Conservation (phyloP, 2,888 invertebrate species). For the Horisme vitalbata region DNA sequence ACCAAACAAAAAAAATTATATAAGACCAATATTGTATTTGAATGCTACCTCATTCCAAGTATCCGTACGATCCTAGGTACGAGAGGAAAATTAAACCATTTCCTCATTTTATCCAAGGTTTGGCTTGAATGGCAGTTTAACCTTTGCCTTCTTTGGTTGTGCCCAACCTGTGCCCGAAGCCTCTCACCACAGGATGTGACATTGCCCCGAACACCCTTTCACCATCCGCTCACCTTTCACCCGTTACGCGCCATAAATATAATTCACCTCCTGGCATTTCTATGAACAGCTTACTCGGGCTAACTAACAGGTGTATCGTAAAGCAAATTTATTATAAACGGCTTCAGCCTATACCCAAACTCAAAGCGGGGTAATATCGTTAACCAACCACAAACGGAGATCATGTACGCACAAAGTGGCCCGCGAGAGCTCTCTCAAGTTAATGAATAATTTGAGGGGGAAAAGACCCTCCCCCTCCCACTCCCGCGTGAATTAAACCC, state of each 20-base stretch:
- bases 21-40: too few relatives aligned
- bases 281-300: constrained; percentile 11
- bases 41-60: too few relatives aligned
- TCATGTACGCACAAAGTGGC: constrained; percentile 41
- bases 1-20: too few relatives aligned
- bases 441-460: constrained; percentile 50
- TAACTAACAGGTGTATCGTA: constrained; percentile 19
- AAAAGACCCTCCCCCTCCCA: constrained; percentile 18
- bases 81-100: too few relatives aligned
- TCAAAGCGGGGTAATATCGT: constrained; percentile 37
- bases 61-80: too few relatives aligned
- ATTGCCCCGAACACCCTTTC: constrained; percentile 14
- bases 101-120: not conserved
- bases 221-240: constrained; percentile 12
- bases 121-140: constrained; percentile 3
- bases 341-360: constrained; percentile 13
- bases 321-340: constrained; percentile 25
- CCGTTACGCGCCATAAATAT: constrained; percentile 15
- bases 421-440: constrained; percentile 39
- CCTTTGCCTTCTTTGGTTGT: constrained; percentile 2
- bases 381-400: constrained; percentile 42
- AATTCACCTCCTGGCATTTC: constrained; percentile 17
- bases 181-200: constrained; percentile 20
- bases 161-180: constrained; percentile 5
- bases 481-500: constrained; percentile 37